Evolutionary conservation across 2,797 vertebrate species (phyloP).

Genomic region (Cirrhinus molitorella): DNA sequence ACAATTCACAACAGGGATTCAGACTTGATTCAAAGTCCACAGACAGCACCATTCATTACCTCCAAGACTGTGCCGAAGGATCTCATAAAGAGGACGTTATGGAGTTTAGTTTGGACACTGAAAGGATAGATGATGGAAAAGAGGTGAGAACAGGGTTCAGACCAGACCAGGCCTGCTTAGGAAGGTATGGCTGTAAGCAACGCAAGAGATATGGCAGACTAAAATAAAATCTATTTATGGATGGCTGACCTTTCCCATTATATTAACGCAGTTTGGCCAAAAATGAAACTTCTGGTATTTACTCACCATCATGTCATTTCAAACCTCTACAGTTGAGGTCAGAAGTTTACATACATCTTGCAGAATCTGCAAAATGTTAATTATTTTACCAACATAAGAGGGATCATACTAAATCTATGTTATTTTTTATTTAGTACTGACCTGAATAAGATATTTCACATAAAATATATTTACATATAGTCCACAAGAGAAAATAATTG

Average conservation of each 20-base stretch:
- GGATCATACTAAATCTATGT: too few species aligned
- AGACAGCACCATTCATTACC: constrained; percentile 45
- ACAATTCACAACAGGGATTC: constrained; percentile 42
- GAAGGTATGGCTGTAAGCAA: constrained; percentile 1
- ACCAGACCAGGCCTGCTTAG: neutral
- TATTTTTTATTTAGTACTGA: too few species aligned
- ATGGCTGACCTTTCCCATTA: neutral
- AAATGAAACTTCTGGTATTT: neutral
- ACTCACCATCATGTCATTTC: neutral
- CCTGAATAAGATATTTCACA: too few species aligned
- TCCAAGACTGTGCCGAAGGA: constrained; percentile 23
- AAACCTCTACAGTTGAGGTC: too few species aligned
- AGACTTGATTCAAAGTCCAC: constrained; percentile 32
- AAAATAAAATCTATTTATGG: neutral
- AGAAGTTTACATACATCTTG: too few species aligned
- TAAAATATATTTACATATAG: too few species aligned
- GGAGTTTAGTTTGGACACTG: constrained; percentile 26
- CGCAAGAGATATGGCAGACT: neutral
- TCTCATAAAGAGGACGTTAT: constrained; percentile 25
- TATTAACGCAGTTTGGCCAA: neutral
- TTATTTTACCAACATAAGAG: too few species aligned
- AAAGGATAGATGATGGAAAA: constrained; percentile 12
- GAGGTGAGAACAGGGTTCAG: constrained; percentile 28
- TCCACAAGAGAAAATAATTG: too few species aligned
- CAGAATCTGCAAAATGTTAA: too few species aligned